phyloP scores from a whole-genome alignment of 2,797 vertebrate species.

The Steatocranus sp. region DNA sequence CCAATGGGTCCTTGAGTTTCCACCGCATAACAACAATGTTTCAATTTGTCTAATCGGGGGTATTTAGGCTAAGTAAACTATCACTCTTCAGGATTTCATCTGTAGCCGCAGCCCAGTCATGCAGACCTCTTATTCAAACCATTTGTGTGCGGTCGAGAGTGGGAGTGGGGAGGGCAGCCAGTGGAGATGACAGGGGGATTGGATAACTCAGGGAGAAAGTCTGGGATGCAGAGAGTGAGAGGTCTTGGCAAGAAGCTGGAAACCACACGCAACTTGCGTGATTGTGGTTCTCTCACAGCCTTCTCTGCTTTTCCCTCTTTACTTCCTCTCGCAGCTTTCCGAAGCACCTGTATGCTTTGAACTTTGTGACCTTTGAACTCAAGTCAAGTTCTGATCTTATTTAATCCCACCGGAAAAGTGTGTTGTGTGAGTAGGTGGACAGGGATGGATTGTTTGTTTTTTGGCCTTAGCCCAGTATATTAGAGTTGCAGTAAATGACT shows the following conservation, averaged over 20 bases:
- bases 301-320: slow-evolving; percentile 22
- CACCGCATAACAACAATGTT: slow-evolving; percentile 87
- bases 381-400: not conserved
- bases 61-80: slow-evolving; percentile 89
- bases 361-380: slow-evolving; percentile 49
- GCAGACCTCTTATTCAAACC: slow-evolving; percentile 89
- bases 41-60: slow-evolving; percentile 83
- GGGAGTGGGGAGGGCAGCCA: slow-evolving; percentile 37
- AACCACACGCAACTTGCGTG: slow-evolving; percentile 79
- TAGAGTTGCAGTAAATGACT: not conserved
- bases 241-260: slow-evolving; percentile 74
- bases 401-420: not conserved
- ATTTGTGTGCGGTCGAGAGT: slow-evolving; percentile 79
- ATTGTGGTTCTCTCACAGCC: slow-evolving; percentile 65
- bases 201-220: slow-evolving; percentile 76
- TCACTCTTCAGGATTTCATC: slow-evolving; percentile 76
- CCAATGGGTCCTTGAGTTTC: slow-evolving; percentile 79
- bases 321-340: not conserved
- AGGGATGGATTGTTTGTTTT: not conserved
- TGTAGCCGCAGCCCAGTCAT: slow-evolving; percentile 81
- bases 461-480: not conserved
- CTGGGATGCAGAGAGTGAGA: slow-evolving; percentile 79
- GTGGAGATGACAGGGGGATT: slow-evolving; percentile 71
- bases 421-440: not conserved
- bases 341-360: slow-evolving; percentile 72